Evolutionary conservation across 2,888 invertebrate species (phyloP), one percentile per base, ranked within the genome.

Genomic region (Archips xylosteana): DNA sequence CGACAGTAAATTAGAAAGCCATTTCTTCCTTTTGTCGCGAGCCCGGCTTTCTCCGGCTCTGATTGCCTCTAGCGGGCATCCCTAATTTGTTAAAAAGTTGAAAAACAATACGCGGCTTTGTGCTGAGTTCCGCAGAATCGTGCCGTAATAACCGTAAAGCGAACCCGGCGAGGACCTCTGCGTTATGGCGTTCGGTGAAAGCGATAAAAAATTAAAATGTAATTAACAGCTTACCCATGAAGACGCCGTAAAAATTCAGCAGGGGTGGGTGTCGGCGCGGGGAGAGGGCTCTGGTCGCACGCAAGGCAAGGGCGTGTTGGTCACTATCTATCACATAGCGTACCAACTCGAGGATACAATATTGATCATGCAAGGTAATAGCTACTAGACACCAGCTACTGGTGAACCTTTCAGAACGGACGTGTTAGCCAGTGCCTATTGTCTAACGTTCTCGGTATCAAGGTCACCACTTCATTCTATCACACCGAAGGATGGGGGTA

Each of bases 1-100:
- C 77, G 80, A 82, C 88, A 88, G 88, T 91, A 89, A 90, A 89
- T 89, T 89, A 90, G 93, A 93, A 92, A 92, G 91, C 79, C 76
- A 74, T 78, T 76, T 75, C 76, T 77, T 77, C 73, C 76, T 77
- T 75, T 74, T 65, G 69, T 70, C 65, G 63, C 85, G 86, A 85
- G 82, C 77, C 76, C 76, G 87, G 87, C 91, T 91, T 89, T 92
- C 92, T 83, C 87, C 85, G 78, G 75, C 75, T 84, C 77, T 79
- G 78, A 80, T 81, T 82, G 84, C 82, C 84, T 85, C 81, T 78
- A 78, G 80, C 79, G 76, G 70, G 75, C 76, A 78, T 78, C 81
- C 81, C 79, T 78, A 74, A 77, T 76, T 78, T 70, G 70, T 73
- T 49, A 72, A 64, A 75, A 75, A 63, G 63, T 69, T 73, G 68